Percentiles rank a stretch among this genome's conserved stretches.
Conservation (phyloP, 2,113 vertebrate genomes). For the Actenoides lindsayi region DNA sequence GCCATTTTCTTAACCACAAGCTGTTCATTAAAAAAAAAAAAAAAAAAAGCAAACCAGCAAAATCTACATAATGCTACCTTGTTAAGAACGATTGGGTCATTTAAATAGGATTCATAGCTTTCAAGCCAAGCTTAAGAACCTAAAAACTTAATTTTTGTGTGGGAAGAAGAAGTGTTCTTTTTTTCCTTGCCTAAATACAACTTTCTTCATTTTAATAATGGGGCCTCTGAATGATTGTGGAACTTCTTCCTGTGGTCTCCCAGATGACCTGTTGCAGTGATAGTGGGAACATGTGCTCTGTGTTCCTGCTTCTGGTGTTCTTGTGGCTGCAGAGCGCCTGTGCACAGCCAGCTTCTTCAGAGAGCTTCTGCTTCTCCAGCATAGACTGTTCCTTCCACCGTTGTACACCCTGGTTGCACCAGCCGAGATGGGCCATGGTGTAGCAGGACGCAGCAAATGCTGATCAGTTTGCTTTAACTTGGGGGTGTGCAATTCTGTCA, state of each 20-base stretch:
- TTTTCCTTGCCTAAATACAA: neutral
- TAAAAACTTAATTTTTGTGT: neutral
- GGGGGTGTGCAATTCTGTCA: neutral
- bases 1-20: neutral
- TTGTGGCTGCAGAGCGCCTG: neutral
- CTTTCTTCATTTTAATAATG: neutral
- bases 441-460: neutral
- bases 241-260: neutral
- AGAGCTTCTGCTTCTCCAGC: neutral
- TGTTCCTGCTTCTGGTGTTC: neutral
- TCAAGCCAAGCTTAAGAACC: neutral
- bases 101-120: neutral
- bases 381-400: neutral
- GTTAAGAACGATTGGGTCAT: neutral
- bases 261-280: fast-evolving
- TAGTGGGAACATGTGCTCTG: fast-evolving
- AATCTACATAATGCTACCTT: neutral
- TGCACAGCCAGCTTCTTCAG: neutral
- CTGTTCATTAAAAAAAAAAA: neutral
- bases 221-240: neutral
- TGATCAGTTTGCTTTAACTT: neutral
- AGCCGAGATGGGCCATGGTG: neutral
- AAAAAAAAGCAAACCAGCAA: neutral
- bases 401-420: neutral
- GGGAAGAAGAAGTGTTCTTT: neutral